Evolutionary conservation across 2,888 invertebrate genomes (phyloP).

Genomic region (Xestia sexstrigata): DNA sequence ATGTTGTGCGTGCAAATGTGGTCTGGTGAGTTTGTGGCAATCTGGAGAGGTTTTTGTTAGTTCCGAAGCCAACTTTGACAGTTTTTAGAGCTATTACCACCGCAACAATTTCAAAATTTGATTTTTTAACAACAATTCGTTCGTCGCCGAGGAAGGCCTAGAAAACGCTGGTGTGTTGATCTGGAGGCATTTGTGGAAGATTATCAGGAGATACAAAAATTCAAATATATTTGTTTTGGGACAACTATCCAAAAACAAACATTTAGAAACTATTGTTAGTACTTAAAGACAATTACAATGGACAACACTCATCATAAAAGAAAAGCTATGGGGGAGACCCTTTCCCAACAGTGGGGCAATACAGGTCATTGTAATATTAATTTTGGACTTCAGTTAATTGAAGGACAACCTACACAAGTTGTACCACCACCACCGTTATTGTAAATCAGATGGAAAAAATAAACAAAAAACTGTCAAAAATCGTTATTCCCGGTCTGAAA

Average conservation of each 20-base stretch:
- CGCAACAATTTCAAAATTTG: neutral
- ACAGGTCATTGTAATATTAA: neutral
- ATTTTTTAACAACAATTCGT: neutral
- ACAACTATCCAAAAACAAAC: too few relatives aligned
- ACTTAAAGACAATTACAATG: too few relatives aligned
- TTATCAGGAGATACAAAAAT: too few relatives aligned
- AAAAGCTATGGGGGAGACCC: neutral
- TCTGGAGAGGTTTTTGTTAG: neutral
- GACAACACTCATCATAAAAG: too few relatives aligned
- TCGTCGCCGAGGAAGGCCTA: neutral
- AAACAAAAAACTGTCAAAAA: neutral
- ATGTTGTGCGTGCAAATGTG: neutral
- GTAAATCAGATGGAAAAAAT: neutral
- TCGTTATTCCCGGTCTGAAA: constrained; percentile 36
- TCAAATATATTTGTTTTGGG: too few relatives aligned
- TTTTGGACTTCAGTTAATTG: neutral
- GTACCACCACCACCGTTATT: neutral
- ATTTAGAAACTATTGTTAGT: too few relatives aligned
- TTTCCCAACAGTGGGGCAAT: neutral
- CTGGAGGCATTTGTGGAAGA: neutral
- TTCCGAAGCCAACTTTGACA: neutral
- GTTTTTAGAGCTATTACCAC: neutral
- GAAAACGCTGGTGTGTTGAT: neutral
- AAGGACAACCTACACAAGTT: neutral
- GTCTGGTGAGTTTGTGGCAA: neutral